phyloP scores from a whole-genome alignment of 2,113 vertebrate species.

The Pterocles burchelli region DNA sequence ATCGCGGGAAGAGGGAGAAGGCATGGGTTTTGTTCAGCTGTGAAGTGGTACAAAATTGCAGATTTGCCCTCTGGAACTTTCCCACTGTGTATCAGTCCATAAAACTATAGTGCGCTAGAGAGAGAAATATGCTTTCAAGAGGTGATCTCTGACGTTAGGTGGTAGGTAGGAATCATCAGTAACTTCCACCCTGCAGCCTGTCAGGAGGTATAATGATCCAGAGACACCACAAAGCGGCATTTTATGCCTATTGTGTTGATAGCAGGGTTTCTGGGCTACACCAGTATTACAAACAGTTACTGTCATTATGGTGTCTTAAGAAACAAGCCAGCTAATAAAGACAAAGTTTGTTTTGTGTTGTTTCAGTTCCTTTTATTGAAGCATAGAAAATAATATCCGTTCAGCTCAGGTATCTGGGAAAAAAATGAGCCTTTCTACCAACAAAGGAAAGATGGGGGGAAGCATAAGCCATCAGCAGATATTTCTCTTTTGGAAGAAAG shows the following conservation, averaged over 20 bases:
- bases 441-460: neutral
- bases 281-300: neutral
- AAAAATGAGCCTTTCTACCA: neutral
- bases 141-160: neutral
- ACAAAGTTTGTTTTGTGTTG: neutral
- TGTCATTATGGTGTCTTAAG: neutral
- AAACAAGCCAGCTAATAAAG: constrained; percentile 8
- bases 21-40: neutral
- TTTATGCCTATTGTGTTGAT: constrained; percentile 27
- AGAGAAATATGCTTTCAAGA: neutral
- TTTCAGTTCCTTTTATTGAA: neutral
- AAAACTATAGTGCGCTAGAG: neutral
- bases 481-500: neutral
- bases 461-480: neutral
- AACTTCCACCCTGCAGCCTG: neutral
- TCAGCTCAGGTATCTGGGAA: neutral
- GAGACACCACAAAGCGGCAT: neutral
- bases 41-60: neutral
- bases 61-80: neutral
- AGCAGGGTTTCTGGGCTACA: neutral
- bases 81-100: neutral
- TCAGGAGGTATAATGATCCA: neutral
- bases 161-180: neutral
- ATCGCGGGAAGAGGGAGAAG: neutral
- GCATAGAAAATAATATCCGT: neutral